Evolutionary conservation across 2,888 invertebrate genomes (phyloP).

Genomic region (Drosophila prolongata): DNA sequence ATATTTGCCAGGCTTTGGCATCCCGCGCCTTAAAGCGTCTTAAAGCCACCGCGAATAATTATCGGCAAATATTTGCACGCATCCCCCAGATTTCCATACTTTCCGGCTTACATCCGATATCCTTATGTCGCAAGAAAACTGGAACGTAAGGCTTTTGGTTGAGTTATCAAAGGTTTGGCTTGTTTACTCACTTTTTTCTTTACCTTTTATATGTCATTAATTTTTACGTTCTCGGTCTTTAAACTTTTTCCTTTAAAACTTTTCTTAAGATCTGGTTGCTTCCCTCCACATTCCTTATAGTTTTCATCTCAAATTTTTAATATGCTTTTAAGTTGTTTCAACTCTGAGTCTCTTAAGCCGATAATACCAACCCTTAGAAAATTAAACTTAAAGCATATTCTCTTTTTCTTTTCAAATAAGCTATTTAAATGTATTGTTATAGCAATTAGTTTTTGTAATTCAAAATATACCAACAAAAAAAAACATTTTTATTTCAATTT

Average conservation of each 20-base stretch:
- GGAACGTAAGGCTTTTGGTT: slow-evolving; percentile 1
- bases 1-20: slow-evolving; percentile 26
- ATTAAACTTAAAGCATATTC: no score
- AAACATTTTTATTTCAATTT: no score
- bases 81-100: neutral
- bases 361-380: no score
- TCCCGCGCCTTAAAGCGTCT: slow-evolving; percentile 12
- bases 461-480: no score
- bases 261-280: neutral
- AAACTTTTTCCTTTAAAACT: neutral
- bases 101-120: slow-evolving; percentile 20
- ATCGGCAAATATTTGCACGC: slow-evolving; percentile 10
- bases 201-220: neutral
- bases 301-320: no score
- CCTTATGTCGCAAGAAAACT: slow-evolving; percentile 5
- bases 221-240: neutral
- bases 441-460: no score
- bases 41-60: slow-evolving; percentile 32
- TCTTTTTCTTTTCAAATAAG: no score
- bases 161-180: neutral
- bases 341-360: no score
- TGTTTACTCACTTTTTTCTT: neutral
- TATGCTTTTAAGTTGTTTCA: no score
- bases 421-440: no score
- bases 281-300: no score